Evolutionary conservation across 2,113 vertebrate genomes (phyloP).

Genomic region (Haplochromis vanheusdeni): DNA sequence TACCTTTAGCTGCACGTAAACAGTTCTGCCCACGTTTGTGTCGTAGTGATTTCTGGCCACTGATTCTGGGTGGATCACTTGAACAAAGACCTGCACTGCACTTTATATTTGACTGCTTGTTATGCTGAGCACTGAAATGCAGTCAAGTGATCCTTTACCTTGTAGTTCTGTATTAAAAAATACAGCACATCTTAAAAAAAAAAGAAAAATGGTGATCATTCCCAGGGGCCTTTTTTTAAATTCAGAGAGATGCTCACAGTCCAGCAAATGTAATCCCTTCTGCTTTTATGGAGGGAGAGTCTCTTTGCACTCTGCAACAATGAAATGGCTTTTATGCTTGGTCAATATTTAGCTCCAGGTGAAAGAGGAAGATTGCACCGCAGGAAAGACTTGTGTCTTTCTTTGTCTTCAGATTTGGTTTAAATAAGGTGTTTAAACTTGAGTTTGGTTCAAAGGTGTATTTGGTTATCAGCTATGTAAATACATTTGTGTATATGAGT

Average conservation of each 20-base stretch:
- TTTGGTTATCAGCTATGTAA: conserved; percentile 7
- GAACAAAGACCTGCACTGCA: not conserved
- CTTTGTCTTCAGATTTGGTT: not conserved
- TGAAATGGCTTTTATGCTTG: not conserved
- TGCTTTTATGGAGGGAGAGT: not conserved
- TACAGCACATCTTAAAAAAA: not conserved
- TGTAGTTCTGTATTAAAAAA: not conserved
- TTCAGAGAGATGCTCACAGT: not conserved
- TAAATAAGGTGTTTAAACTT: not conserved
- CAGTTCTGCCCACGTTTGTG: not conserved
- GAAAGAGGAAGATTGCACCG: not conserved
- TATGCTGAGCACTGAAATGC: not conserved
- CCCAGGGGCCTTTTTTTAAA: not conserved
- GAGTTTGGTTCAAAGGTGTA: not conserved
- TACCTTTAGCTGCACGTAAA: not conserved
- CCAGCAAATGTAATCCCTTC: not conserved
- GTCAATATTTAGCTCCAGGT: not conserved
- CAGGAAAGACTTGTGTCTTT: not conserved
- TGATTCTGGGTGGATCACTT: not conserved
- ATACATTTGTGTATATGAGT: not conserved
- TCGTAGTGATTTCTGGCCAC: not conserved
- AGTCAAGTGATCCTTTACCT: not conserved
- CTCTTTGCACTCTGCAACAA: not conserved
- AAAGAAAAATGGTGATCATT: not conserved
- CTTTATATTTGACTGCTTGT: not conserved